These are phyloP conservation scores for Eudyptes chrysolophus DNA, from an alignment of 2,113 vertebrate genomes.

Conservation along the genomic window DNA sequence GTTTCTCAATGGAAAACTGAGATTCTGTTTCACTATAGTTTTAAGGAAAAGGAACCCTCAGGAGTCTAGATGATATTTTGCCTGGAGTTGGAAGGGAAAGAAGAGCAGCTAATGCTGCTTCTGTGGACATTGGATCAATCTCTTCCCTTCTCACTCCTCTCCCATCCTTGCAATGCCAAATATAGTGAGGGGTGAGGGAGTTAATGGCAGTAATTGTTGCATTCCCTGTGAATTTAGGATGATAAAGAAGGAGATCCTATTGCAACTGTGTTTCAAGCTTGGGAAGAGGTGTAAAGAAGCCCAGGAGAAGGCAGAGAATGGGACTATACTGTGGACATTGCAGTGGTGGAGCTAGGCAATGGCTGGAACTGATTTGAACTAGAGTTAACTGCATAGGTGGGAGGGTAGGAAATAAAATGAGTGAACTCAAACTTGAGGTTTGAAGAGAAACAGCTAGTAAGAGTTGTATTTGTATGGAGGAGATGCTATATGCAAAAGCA, in stretches of 20 bases:
- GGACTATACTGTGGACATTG: too few relatives aligned
- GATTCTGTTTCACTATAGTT: background rate
- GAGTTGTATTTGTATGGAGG: background rate
- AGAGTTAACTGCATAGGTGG: background rate
- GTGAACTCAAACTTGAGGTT: background rate
- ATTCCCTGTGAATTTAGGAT: background rate
- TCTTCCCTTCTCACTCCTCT: background rate
- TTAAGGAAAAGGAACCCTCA: background rate
- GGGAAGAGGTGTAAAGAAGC: background rate
- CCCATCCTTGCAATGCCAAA: background rate
- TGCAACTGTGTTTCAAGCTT: background rate
- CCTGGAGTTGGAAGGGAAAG: background rate
- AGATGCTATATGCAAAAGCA: background rate
- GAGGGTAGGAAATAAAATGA: background rate
- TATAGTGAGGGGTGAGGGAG: background rate
- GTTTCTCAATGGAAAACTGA: background rate
- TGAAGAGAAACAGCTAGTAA: background rate
- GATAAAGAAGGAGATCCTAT: background rate
- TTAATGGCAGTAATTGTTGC: background rate
- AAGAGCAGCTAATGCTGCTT: background rate
- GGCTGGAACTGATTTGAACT: background rate
- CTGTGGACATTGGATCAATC: background rate
- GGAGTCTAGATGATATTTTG: background rate
- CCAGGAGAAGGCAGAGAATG: background rate
- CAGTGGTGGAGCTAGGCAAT: background rate